Percentiles rank a stretch among this genome's conserved stretches.
phyloP scores from a whole-genome alignment of 2,113 vertebrate genomes.

The Cryptomyrus ogoouensis region DNA sequence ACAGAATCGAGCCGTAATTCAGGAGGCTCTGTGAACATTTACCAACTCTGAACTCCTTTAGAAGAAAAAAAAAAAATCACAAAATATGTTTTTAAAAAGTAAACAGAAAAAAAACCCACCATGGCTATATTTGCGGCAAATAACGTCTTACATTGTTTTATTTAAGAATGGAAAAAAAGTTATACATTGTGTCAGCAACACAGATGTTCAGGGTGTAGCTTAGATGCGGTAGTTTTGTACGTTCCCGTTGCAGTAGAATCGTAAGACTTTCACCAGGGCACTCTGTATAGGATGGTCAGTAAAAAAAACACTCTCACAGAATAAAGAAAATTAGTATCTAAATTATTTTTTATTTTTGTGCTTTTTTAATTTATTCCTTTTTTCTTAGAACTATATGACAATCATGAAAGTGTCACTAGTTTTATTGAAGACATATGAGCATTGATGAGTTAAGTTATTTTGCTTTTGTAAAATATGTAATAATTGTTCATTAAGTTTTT shows the following conservation, averaged over 20 bases:
- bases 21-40: constrained; percentile 65
- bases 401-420: constrained; percentile 96
- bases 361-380: constrained; percentile 49
- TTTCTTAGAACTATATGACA: constrained; percentile 96
- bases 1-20: constrained; percentile 49
- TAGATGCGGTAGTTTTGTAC: constrained; percentile 99
- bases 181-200: constrained; percentile 91
- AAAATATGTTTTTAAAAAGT: constrained; percentile 48
- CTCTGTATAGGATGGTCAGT: constrained; percentile 92
- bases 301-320: constrained; percentile 79
- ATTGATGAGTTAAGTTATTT: constrained; percentile 79
- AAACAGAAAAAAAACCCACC: constrained; percentile 51
- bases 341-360: constrained; percentile 71
- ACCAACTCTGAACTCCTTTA: constrained; percentile 67
- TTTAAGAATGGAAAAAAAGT: constrained; percentile 74
- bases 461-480: constrained; percentile 99
- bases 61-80: constrained; percentile 29
- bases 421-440: constrained; percentile 78
- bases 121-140: constrained; percentile 88
- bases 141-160: constrained; percentile 84
- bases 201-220: constrained; percentile 96
- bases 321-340: constrained; percentile 70
- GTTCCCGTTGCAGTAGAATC: constrained; percentile 96
- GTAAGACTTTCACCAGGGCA: constrained; percentile 94
- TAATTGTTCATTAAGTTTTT: constrained; percentile 96